phyloP scores from a whole-genome alignment of 2,797 vertebrate genomes.

The Amblyraja radiata region DNA sequence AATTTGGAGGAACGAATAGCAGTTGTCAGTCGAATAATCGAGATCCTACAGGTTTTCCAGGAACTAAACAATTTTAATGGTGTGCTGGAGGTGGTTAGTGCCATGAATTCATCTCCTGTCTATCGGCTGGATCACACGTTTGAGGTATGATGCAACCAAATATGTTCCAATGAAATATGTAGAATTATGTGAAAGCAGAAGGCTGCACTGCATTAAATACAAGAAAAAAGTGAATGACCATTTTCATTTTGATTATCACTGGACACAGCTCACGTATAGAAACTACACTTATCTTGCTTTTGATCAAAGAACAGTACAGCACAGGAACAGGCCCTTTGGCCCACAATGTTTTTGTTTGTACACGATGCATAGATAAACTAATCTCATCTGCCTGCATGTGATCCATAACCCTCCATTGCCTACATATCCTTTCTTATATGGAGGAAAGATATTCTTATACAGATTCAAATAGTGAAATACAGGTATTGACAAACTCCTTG shows the following conservation, averaged over 20 bases:
- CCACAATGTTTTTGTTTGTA: too few relatives aligned
- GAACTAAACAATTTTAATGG: slow-evolving; percentile 97
- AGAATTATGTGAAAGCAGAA: background rate
- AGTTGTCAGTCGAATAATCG: slow-evolving; percentile 85
- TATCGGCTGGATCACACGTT: slow-evolving; percentile 95
- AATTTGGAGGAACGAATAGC: slow-evolving; percentile 87
- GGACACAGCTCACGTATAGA: background rate
- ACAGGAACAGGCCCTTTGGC: too few relatives aligned
- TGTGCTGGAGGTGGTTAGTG: slow-evolving; percentile 90
- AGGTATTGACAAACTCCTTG: background rate
- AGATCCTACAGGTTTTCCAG: slow-evolving; percentile 95
- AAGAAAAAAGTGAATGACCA: background rate
- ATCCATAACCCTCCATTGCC: too few relatives aligned
- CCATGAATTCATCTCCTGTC: slow-evolving; percentile 93
- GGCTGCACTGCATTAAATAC: background rate
- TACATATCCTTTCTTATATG: background rate
- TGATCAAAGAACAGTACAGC: too few relatives aligned
- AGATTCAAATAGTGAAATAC: background rate
- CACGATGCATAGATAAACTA: too few relatives aligned
- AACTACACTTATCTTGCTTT: background rate
- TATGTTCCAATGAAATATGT: background rate
- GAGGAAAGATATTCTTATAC: background rate
- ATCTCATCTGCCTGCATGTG: too few relatives aligned
- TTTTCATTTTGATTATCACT: slow-evolving; percentile 38
- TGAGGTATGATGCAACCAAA: slow-evolving; percentile 62